These are phyloP conservation scores for Heliocidaris erythrogramma DNA, from an alignment of 35 echinoderm and acorn worm species.

Conservation along the genomic window DNA sequence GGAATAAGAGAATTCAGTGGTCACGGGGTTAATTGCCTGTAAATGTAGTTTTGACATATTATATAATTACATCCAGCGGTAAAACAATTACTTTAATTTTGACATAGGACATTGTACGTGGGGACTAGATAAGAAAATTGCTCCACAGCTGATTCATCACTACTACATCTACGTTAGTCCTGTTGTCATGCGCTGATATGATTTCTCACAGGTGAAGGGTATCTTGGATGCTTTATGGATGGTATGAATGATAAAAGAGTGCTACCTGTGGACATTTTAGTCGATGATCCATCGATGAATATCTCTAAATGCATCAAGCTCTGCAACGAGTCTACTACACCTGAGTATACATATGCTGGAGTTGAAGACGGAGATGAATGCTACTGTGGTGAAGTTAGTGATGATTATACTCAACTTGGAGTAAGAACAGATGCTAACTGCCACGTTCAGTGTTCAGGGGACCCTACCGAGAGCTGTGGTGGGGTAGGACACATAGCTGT, in stretches of 20 bases:
- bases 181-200: neutral
- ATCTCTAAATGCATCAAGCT: neutral
- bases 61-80: too few species aligned
- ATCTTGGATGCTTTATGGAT: neutral
- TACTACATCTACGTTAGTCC: too few species aligned
- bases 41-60: too few species aligned
- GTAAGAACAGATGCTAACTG: neutral
- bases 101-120: too few species aligned
- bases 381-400: neutral
- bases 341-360: neutral
- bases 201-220: neutral
- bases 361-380: neutral
- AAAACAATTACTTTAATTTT: too few species aligned
- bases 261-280: neutral
- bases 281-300: neutral
- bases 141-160: too few species aligned
- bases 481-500: neutral
- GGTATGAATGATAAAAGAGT: neutral
- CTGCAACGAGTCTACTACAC: neutral
- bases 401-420: neutral
- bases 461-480: slow-evolving; percentile 5
- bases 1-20: too few species aligned
- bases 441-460: neutral
- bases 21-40: too few species aligned
- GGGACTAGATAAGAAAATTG: too few species aligned